Evolutionary conservation across 2,113 vertebrate species (phyloP).

Genomic region (Nycticorax nycticorax): DNA sequence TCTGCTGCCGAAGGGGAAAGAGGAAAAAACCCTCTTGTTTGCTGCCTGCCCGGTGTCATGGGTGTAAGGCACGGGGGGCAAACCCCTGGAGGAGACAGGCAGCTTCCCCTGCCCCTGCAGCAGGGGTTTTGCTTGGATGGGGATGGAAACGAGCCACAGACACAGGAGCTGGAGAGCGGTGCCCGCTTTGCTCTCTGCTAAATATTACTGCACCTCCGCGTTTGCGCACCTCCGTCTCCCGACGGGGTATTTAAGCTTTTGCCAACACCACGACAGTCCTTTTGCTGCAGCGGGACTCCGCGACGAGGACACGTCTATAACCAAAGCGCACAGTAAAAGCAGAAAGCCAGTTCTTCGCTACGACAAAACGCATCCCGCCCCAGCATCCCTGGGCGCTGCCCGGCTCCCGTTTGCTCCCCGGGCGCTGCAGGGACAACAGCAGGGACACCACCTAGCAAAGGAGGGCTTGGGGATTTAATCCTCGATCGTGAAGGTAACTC

Average conservation of each 20-base stretch:
- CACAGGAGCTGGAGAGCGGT: not conserved
- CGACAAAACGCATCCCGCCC: not conserved
- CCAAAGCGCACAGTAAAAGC: fast-evolving
- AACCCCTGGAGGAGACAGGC: not conserved
- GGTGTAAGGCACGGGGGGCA: not conserved
- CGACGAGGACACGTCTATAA: not conserved
- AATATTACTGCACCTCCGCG: not conserved
- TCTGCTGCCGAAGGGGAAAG: not conserved
- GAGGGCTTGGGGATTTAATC: not conserved
- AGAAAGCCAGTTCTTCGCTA: not conserved
- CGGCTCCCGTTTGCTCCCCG: not conserved
- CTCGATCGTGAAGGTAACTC: not conserved
- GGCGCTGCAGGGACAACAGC: not conserved
- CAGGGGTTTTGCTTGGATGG: not conserved
- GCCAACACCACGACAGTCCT: not conserved
- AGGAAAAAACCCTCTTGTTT: not conserved
- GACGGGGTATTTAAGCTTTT: fast-evolving
- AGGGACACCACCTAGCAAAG: not conserved
- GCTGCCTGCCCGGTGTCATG: not conserved
- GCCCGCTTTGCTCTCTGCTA: not conserved
- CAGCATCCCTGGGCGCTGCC: not conserved
- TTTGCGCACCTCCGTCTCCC: not conserved
- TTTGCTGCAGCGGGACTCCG: fast-evolving
- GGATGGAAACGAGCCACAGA: not conserved
- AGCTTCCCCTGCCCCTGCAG: not conserved